Percentiles rank a stretch among this genome's conserved stretches.
These are phyloP conservation scores for Agelas oroides DNA, from an alignment of 37 sponge, comb jelly and placozoan genomes.

Conservation along the genomic window DNA sequence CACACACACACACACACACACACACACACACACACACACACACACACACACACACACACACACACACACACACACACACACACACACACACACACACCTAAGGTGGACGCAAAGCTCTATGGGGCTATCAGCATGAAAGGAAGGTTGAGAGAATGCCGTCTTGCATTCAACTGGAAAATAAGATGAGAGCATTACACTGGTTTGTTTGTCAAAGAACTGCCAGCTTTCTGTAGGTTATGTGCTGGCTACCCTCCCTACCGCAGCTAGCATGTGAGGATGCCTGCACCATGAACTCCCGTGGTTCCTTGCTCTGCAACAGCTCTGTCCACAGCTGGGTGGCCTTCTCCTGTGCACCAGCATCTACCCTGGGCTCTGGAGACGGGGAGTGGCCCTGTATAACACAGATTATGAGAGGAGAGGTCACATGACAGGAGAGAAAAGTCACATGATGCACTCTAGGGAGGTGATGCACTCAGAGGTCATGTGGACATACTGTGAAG, in stretches of 20 bases:
- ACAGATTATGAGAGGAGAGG: too few relatives aligned
- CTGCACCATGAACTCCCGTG: conserved; percentile 6
- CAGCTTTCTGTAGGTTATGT: too few relatives aligned
- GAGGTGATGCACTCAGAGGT: too few relatives aligned
- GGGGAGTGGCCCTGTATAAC: conserved; percentile 39
- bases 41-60: too few relatives aligned
- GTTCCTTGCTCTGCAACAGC: background rate
- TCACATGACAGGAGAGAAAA: background rate
- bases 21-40: background rate
- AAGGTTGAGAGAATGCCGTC: conserved; percentile 26
- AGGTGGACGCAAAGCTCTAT: conserved; percentile 35
- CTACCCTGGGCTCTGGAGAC: conserved; percentile 42
- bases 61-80: too few relatives aligned
- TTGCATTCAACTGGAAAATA: conserved; percentile 66
- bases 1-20: background rate
- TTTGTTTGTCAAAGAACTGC: too few relatives aligned
- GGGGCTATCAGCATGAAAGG: conserved; percentile 26
- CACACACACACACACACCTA: background rate
- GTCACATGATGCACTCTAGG: background rate
- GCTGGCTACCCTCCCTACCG: too few relatives aligned
- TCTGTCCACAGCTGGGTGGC: conserved; percentile 29
- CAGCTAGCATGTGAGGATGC: conserved; percentile 31
- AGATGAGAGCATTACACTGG: background rate
- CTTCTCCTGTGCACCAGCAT: background rate
- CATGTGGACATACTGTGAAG: background rate